phyloP scores from a whole-genome alignment of 2,797 vertebrate species.

The Diplodus puntazzo region DNA sequence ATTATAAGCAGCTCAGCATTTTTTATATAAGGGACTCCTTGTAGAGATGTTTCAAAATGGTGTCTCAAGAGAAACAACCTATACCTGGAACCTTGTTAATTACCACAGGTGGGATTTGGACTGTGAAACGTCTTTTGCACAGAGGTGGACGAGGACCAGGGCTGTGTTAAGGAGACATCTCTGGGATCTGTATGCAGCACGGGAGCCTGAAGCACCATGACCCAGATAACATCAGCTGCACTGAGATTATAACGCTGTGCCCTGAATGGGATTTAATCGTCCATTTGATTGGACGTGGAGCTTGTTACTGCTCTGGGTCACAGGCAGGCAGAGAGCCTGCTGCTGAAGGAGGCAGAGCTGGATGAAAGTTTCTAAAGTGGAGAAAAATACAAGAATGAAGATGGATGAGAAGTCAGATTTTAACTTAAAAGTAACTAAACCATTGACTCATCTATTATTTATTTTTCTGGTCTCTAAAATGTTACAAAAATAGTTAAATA shows the following conservation, averaged over 20 bases:
- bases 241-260: constrained; percentile 43
- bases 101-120: background rate
- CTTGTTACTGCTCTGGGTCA: constrained; percentile 33
- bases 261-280: constrained; percentile 51
- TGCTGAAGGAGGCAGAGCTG: background rate
- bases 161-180: constrained; percentile 1
- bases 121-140: background rate
- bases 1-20: background rate
- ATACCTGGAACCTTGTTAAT: background rate
- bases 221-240: constrained; percentile 48
- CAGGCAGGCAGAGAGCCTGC: background rate
- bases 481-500: background rate
- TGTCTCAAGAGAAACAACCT: background rate
- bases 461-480: background rate
- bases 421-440: background rate
- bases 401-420: background rate
- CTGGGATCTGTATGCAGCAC: constrained; percentile 33
- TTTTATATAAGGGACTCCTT: background rate
- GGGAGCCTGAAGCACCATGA: constrained; percentile 30
- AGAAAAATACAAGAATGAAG: constrained; percentile 5
- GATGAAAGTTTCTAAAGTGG: background rate
- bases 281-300: constrained; percentile 54
- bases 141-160: background rate
- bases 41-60: background rate
- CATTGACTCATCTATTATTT: no score